Conservation (phyloP, 2,797 vertebrate genomes). For the Vireo griseus region DNA sequence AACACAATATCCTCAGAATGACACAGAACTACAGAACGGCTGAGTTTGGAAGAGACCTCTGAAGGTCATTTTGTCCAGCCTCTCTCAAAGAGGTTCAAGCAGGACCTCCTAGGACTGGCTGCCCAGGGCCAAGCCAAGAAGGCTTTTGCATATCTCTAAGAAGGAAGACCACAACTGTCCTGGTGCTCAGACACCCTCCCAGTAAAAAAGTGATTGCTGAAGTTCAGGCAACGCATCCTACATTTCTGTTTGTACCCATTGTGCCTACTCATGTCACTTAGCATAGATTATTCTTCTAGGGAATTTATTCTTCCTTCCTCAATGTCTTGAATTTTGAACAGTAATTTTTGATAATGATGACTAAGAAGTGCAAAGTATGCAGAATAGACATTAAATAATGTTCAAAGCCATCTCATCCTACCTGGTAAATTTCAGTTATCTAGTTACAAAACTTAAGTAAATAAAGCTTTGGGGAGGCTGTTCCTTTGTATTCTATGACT, state of each 20-base stretch:
- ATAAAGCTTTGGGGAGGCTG: not conserved
- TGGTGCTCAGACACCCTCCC: not conserved
- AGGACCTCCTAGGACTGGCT: not conserved
- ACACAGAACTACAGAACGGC: not conserved
- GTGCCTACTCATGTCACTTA: not conserved
- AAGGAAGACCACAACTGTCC: not conserved
- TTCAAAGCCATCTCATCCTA: not conserved
- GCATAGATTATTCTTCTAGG: not conserved
- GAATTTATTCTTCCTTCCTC: not conserved
- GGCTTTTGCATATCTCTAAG: not conserved
- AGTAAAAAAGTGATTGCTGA: not conserved
- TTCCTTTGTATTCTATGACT: slow-evolving; percentile 41
- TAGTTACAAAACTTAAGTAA: not conserved
- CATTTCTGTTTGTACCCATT: not conserved
- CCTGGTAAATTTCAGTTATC: not conserved
- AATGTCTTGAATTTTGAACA: not conserved
- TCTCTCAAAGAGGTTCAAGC: not conserved
- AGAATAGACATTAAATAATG: not conserved
- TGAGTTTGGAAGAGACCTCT: not conserved
- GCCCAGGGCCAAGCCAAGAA: not conserved
- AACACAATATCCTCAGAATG: not conserved
- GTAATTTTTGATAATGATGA: not conserved
- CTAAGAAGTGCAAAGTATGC: not conserved
- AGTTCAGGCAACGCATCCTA: accelerated
- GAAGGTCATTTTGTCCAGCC: not conserved